Evolutionary conservation across 1,140 invertebrate genomes (phyloP).

Genomic region (Habropoda laboriosa): DNA sequence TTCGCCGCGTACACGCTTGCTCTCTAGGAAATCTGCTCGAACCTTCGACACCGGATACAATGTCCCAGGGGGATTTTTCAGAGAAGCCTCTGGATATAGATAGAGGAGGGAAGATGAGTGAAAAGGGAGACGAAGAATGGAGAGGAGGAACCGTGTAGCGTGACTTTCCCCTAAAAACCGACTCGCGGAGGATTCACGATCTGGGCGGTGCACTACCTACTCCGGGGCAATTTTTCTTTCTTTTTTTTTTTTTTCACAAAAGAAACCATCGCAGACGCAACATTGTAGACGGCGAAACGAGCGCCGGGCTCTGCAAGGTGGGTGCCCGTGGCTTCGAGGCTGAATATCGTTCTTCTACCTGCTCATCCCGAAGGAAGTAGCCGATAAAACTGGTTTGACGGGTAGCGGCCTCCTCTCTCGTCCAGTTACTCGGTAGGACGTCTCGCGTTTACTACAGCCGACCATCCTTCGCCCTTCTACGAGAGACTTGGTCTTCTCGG

Average conservation of each 20-base stretch:
- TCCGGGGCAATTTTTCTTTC: constrained; percentile 44
- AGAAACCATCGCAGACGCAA: background rate
- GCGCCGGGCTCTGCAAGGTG: constrained; percentile 54
- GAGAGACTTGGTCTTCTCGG: no score
- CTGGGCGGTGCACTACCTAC: background rate
- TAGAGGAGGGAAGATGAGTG: background rate
- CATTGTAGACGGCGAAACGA: constrained; percentile 21
- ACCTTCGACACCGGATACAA: constrained; percentile 26
- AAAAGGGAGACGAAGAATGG: background rate
- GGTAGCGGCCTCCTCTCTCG: constrained; percentile 72
- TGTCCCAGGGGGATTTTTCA: constrained; percentile 35
- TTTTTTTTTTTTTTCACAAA: no score
- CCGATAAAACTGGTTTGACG: constrained; percentile 82
- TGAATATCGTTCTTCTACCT: constrained; percentile 53
- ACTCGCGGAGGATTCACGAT: background rate
- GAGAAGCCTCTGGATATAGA: background rate
- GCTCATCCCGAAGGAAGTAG: constrained; percentile 79
- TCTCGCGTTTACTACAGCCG: constrained; percentile 58
- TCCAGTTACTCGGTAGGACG: constrained; percentile 65
- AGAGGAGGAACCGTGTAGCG: background rate
- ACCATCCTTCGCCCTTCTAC: constrained; percentile 14
- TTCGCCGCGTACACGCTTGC: no score
- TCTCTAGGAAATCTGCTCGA: background rate
- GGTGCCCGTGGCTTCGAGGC: constrained; percentile 48
- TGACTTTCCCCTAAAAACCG: background rate